These are phyloP conservation scores for Hirtodrosophila histrioides DNA, from an alignment of 2,888 invertebrate species.

Conservation along the genomic window DNA sequence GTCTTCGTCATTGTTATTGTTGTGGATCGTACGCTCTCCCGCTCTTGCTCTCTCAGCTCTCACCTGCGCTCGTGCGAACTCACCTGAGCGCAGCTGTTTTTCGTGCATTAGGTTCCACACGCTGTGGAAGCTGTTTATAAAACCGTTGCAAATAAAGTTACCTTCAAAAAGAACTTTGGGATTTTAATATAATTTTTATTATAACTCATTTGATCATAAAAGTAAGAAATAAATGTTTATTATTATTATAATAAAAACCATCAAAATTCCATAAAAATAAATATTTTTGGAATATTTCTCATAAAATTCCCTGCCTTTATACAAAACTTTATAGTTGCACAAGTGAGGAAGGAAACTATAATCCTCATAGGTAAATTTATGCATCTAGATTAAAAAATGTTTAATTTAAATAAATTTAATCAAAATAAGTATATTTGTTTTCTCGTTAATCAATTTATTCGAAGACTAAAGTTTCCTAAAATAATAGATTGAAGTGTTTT, in stretches of 20 bases:
- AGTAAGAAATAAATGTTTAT: neutral
- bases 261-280: too few relatives aligned
- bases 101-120: conserved; percentile 31
- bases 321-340: too few relatives aligned
- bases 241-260: neutral
- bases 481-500: too few relatives aligned
- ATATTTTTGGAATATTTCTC: too few relatives aligned
- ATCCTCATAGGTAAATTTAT: too few relatives aligned
- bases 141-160: conserved; percentile 30
- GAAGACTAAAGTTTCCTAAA: too few relatives aligned
- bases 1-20: conserved; percentile 32
- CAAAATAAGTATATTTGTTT: too few relatives aligned
- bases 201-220: neutral
- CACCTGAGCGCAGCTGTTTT: conserved; percentile 49
- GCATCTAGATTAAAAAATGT: too few relatives aligned
- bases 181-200: too few relatives aligned
- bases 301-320: too few relatives aligned
- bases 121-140: conserved; percentile 31
- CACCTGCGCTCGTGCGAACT: conserved; percentile 36
- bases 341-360: too few relatives aligned
- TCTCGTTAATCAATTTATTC: too few relatives aligned
- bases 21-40: conserved; percentile 51
- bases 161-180: neutral
- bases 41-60: conserved; percentile 25
- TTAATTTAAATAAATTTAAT: neutral